phyloP scores from a whole-genome alignment of 2,113 vertebrate genomes.

The Neotoma lepida region DNA sequence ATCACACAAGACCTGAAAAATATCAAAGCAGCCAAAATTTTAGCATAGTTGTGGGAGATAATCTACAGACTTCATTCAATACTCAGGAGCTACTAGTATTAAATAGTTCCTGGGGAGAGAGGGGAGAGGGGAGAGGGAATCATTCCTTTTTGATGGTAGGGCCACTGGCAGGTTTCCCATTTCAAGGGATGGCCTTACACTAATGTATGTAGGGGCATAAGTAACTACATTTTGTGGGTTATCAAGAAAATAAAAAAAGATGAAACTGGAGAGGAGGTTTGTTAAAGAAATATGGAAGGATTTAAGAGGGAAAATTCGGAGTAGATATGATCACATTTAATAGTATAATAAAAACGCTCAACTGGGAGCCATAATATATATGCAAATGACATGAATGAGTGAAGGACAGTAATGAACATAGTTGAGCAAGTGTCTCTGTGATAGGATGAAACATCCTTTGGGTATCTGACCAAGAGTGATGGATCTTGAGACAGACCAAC shows the following conservation, averaged over 20 bases:
- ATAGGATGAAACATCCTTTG: background rate
- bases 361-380: background rate
- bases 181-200: background rate
- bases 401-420: background rate
- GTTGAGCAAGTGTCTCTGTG: background rate
- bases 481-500: background rate
- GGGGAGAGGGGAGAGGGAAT: background rate
- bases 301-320: background rate
- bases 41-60: background rate
- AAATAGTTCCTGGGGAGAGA: background rate
- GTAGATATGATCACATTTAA: background rate
- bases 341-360: background rate
- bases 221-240: background rate
- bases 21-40: background rate
- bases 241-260: background rate
- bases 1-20: background rate
- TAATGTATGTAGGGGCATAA: background rate
- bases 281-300: background rate
- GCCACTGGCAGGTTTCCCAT: background rate
- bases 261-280: background rate
- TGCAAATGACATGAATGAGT: background rate
- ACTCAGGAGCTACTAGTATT: background rate
- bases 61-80: background rate
- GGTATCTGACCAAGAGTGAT: background rate
- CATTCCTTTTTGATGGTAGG: background rate